These are phyloP conservation scores for Apostichopus californicus DNA, from an alignment of 35 echinoderm and acorn worm species.

Conservation along the genomic window DNA sequence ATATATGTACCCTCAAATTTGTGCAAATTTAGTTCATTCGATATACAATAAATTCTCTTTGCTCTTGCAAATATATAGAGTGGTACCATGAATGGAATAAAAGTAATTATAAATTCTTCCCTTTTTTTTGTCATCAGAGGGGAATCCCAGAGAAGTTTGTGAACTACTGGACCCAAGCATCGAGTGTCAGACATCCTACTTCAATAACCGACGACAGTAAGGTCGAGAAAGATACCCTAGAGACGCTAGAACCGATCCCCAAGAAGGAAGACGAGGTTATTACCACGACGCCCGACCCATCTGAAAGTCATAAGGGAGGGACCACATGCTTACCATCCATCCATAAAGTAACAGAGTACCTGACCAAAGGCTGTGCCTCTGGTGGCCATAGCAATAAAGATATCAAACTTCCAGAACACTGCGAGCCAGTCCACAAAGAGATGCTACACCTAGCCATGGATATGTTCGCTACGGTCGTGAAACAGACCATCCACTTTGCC, in stretches of 20 bases:
- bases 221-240: background rate
- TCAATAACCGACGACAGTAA: background rate
- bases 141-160: conserved; percentile 58
- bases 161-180: conserved; percentile 44
- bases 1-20: too few relatives aligned
- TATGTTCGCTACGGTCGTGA: conserved; percentile 93
- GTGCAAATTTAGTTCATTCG: too few relatives aligned
- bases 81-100: background rate
- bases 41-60: too few relatives aligned
- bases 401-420: conserved; percentile 34
- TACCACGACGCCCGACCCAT: background rate
- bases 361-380: conserved; percentile 18
- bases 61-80: too few relatives aligned
- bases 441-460: conserved; percentile 96
- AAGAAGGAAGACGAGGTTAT: background rate
- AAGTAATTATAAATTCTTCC: background rate
- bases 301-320: background rate
- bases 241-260: background rate
- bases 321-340: conserved; percentile 23
- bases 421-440: conserved; percentile 76
- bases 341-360: conserved; percentile 48
- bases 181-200: background rate
- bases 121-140: conserved; percentile 31
- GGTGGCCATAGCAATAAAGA: background rate
- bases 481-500: conserved; percentile 93